These are phyloP conservation scores for Lethrus apterus DNA, from an alignment of 1,140 invertebrate species.

Conservation along the genomic window DNA sequence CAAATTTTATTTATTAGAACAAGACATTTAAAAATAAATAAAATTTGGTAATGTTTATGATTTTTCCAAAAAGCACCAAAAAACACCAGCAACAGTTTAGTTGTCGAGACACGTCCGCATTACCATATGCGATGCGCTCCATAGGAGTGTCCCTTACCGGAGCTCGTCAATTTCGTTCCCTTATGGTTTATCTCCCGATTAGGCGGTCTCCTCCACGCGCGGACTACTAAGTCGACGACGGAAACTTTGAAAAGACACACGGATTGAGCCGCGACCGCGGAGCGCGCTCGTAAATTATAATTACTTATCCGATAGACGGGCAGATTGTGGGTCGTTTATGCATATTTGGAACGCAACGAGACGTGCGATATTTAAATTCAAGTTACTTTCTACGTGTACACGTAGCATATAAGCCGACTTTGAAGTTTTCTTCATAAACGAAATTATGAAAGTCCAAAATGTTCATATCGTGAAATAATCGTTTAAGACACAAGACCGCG, in stretches of 20 bases:
- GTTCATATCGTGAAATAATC: neutral
- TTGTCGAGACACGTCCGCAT: conserved; percentile 13
- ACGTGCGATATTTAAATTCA: neutral
- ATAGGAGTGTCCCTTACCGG: conserved; percentile 13
- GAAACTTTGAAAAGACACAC: neutral
- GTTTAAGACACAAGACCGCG: neutral
- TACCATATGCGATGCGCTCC: conserved; percentile 14
- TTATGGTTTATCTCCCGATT: conserved; percentile 12
- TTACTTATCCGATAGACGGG: conserved; percentile 3
- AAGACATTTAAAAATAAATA: too few relatives aligned
- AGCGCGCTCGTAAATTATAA: conserved; percentile 2
- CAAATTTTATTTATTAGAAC: too few relatives aligned
- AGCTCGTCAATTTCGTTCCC: conserved; percentile 3
- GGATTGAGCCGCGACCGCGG: neutral
- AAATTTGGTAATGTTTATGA: too few relatives aligned
- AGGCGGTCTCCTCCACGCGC: conserved; percentile 4
- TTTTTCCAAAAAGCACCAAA: too few relatives aligned
- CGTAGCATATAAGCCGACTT: neutral
- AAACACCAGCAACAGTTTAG: conserved; percentile 2
- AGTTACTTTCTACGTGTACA: neutral
- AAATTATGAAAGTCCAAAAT: neutral
- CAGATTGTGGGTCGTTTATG: neutral
- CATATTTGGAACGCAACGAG: neutral
- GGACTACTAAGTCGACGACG: too few relatives aligned
- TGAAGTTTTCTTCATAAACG: conserved; percentile 6